Evolutionary conservation across 2,113 vertebrate species (phyloP), one percentile per base, ranked within the genome.

Genomic region (Epinephelus lanceolatus): DNA sequence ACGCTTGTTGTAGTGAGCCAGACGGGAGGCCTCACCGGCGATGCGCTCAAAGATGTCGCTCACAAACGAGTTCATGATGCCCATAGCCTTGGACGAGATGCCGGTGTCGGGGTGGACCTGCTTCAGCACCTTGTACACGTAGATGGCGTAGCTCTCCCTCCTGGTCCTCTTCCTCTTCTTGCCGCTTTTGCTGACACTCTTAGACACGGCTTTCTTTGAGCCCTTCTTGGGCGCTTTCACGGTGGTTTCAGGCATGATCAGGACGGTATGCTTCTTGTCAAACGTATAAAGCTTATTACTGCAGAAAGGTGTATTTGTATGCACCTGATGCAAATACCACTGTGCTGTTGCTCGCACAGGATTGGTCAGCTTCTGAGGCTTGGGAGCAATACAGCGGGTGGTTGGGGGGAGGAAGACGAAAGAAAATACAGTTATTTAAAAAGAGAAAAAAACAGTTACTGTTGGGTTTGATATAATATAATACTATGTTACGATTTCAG

Each of bases 61-160:
- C 4, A 94, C 93, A 5, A 94, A 94, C 0, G 91, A 92, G 79
- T 94, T 94, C 94, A 94, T 92, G 86, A 94, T 92, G 5, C 84
- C 49, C 92, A 93, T 94, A 3, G 92, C 92, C 49, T 97, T 97
- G 8, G 96, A 97, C 0, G 94, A 96, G 63, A 97, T 95, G 18
- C 96, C 96, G 0, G 96, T 96, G 78, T 97, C 94, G 0, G 96
- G 96, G 56, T 96, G 96, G 4, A 96, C 95, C 91, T 97, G 95
- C 92, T 96, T 96, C 69, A 97, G 81, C 7, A 96, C 95, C 71
- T 96, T 96, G 81, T 95, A 97, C 40, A 97, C 94, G 18, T 95
- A 96, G 53, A 96, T 94, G 0, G 94, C 95, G 11, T 96, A 96
- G 45, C 89, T 93, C 62, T 94, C 91, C 80, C 69, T 92, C 72